These are phyloP conservation scores for Trematomus loennbergii DNA, from an alignment of 2,113 vertebrate genomes.

Conservation along the genomic window DNA sequence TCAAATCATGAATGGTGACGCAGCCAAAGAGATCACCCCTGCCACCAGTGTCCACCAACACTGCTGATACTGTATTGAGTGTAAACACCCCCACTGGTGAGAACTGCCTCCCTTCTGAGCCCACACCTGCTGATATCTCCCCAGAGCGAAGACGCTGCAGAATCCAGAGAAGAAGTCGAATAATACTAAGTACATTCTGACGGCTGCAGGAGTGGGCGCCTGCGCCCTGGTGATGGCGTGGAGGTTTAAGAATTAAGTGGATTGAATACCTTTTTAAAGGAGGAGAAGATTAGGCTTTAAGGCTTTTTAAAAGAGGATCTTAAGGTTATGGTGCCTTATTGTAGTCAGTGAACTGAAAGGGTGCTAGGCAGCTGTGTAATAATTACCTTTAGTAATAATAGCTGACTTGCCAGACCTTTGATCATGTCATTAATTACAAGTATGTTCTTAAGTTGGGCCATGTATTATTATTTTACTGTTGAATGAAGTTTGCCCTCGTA, in stretches of 20 bases:
- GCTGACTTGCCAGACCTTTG: constrained; percentile 54
- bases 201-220: constrained; percentile 68
- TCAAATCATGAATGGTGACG: constrained; percentile 43
- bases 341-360: constrained; percentile 23
- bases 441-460: constrained; percentile 13
- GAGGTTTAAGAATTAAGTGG: constrained; percentile 72
- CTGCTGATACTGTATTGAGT: neutral
- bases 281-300: constrained; percentile 38
- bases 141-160: constrained; percentile 6
- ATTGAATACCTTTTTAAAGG: constrained; percentile 38
- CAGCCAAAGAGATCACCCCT: constrained; percentile 18
- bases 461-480: constrained; percentile 10
- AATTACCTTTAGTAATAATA: constrained; percentile 47
- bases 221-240: constrained; percentile 72
- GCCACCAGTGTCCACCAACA: neutral
- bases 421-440: constrained; percentile 31
- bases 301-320: constrained; percentile 33
- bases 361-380: constrained; percentile 55
- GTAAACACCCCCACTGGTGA: neutral
- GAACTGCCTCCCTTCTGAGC: neutral
- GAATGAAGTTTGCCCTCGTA: neutral
- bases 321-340: constrained; percentile 56
- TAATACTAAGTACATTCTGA: constrained; percentile 64
- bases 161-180: constrained; percentile 9
- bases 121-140: neutral